Percentiles rank a stretch among this genome's conserved stretches.
Conservation (phyloP, 2,797 vertebrate species). For the Malurus leucopterus region DNA sequence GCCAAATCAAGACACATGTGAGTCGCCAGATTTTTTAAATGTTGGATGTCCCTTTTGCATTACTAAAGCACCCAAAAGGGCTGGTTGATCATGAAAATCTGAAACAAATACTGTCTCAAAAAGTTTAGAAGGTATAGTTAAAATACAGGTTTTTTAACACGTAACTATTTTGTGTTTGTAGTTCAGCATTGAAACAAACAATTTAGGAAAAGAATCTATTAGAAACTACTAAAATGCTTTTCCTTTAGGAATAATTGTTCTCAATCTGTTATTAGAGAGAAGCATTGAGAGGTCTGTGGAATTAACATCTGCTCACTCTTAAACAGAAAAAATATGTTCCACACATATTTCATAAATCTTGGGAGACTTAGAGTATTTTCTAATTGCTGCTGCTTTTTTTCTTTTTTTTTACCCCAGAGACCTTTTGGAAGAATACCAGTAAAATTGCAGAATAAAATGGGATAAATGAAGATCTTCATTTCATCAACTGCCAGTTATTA, state of each 20-base stretch:
- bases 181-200: neutral
- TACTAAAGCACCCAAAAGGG: neutral
- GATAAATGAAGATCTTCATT: conserved; percentile 60
- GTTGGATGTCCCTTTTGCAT: neutral
- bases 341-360: neutral
- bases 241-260: conserved; percentile 15
- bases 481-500: conserved; percentile 59
- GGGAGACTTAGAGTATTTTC: neutral
- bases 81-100: neutral
- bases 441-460: conserved; percentile 37
- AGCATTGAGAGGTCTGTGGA: neutral
- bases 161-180: neutral
- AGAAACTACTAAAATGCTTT: neutral
- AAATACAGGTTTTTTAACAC: neutral
- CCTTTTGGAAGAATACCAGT: conserved; percentile 59
- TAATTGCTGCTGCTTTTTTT: conserved; percentile 20
- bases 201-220: neutral
- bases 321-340: neutral
- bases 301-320: conserved; percentile 24
- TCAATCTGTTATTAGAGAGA: neutral
- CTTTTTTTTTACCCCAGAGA: conserved; percentile 1
- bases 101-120: neutral
- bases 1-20: neutral
- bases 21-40: neutral
- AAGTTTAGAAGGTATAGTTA: neutral